Evolutionary conservation across 2,888 invertebrate genomes (phyloP), one percentile per base, ranked within the genome.

Genomic region (Trichopoda pennipes): DNA sequence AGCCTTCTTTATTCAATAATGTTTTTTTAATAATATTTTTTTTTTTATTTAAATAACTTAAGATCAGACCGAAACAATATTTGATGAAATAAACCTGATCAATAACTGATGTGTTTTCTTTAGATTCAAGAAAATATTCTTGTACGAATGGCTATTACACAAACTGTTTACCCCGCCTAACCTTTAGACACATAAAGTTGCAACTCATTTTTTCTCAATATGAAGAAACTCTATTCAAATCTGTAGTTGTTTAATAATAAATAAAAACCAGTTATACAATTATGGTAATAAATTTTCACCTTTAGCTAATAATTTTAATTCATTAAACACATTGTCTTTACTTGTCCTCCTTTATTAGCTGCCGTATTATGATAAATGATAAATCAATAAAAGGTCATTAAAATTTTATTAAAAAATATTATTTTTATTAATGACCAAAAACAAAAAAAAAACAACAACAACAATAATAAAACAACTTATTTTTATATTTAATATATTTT

Each of bases 331-430:
- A 80, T 73, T 81, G 77, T 73, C 78, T 74, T 70, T 64, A 82
- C 49, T 79, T 82, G 79, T 82, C 82, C 82, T 82, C 82, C 82
- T 82, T 82, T 82, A 72, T 79, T 82, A 61, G 82, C 82, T 82
- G 82, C 82, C 72, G 82, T 79, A 61, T 76, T 60, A 16, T 66
- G 58, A 70, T 76, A 69, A 81, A 78, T 82, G 79, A 79, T 82
- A 72, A 82, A 82, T 82, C 82, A 82, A 82, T 82, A 82, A 79
- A 82, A 82, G 82, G 79, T 82, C 79, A 82, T 68, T 68, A 66
- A 76, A 75, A 72, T 75, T 74, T 77, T 77, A 75, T 64, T 75
- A 68, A 75, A 79, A 77, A 61, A 66, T 60, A 73, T 61, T 68
- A 63, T 69, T 69, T 19, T 66, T 32, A 56, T 55, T 51, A 28